Percentiles rank a stretch among this genome's conserved stretches.
These are phyloP conservation scores for Amblyjoppa proteus DNA, from an alignment of 2,888 invertebrate genomes.

Conservation along the genomic window DNA sequence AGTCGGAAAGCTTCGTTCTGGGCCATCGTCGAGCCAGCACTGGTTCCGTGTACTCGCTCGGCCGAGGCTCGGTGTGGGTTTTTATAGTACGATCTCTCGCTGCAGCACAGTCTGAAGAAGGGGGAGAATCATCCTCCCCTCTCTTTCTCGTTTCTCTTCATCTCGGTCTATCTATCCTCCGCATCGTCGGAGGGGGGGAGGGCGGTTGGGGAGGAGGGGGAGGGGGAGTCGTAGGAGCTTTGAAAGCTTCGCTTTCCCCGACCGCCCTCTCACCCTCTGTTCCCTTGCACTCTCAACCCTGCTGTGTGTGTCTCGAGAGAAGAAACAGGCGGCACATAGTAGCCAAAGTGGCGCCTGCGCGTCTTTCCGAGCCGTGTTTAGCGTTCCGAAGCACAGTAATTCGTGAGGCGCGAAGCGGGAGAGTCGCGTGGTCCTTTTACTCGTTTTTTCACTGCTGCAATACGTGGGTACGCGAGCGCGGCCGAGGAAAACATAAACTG, in stretches of 20 bases:
- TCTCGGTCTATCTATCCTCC: conserved; percentile 48
- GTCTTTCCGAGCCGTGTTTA: conserved; percentile 69
- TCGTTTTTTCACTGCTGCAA: not conserved
- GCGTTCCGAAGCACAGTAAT: conserved; percentile 79
- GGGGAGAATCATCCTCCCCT: conserved; percentile 6
- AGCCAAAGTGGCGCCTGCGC: conserved; percentile 73
- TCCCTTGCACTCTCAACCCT: conserved; percentile 37
- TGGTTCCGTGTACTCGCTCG: conserved; percentile 29
- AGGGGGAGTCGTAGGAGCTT: conserved; percentile 34
- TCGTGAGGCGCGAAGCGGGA: conserved; percentile 80
- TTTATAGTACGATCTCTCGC: conserved; percentile 38
- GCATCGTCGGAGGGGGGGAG: conserved; percentile 48
- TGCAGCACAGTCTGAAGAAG: not conserved
- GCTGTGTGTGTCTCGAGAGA: conserved; percentile 58
- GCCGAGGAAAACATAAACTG: not conserved
- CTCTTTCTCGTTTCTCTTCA: conserved; percentile 41
- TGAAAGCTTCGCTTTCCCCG: conserved; percentile 54
- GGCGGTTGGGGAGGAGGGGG: not conserved
- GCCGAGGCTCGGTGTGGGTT: conserved; percentile 26
- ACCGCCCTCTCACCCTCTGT: conserved; percentile 9
- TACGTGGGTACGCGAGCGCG: not conserved
- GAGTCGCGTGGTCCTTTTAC: conserved; percentile 72
- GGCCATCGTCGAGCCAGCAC: conserved; percentile 25
- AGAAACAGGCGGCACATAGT: conserved; percentile 60
- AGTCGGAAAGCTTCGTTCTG: conserved; percentile 49